Evolutionary conservation across 30 jellyfish, hydroid and myxozoan species (phyloP).

Genomic region (Hydractinia symbiolongicarpus): DNA sequence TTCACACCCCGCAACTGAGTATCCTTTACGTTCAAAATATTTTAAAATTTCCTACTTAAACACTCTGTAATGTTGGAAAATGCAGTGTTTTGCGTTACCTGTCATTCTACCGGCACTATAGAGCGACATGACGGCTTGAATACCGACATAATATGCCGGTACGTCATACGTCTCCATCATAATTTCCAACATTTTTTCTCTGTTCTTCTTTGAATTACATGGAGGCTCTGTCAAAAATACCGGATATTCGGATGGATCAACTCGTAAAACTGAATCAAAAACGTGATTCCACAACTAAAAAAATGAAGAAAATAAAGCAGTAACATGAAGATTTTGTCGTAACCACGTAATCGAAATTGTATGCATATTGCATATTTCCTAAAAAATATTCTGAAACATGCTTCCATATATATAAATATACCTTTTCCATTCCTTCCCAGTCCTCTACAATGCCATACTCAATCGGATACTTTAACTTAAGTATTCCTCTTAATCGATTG

Average conservation of each 20-base stretch:
- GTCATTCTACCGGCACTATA: slow-evolving; percentile 75
- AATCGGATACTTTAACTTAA: slow-evolving; percentile 71
- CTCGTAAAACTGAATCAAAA: slow-evolving; percentile 43
- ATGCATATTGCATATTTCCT: too few relatives aligned
- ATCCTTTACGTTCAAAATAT: not conserved
- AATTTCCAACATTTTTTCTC: slow-evolving; percentile 79
- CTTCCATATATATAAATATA: not conserved
- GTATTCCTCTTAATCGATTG: slow-evolving; percentile 64
- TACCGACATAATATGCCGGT: slow-evolving; percentile 77
- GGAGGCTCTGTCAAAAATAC: slow-evolving; percentile 74
- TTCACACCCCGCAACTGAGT: not conserved
- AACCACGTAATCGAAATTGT: too few relatives aligned
- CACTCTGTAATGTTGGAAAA: not conserved
- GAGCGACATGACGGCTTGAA: slow-evolving; percentile 75
- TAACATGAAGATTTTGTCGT: not conserved
- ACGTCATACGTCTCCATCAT: slow-evolving; percentile 85
- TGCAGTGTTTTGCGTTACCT: slow-evolving; percentile 33
- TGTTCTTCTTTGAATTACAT: slow-evolving; percentile 57
- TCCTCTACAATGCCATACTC: slow-evolving; percentile 73
- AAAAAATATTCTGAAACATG: too few relatives aligned
- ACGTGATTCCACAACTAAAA: slow-evolving; percentile 73
- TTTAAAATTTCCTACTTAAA: not conserved
- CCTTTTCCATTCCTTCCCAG: slow-evolving; percentile 92
- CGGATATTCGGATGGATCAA: slow-evolving; percentile 78
- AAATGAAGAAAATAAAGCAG: not conserved